Conservation (phyloP, 2,888 invertebrate species). For the Drosophila macrospina region DNA sequence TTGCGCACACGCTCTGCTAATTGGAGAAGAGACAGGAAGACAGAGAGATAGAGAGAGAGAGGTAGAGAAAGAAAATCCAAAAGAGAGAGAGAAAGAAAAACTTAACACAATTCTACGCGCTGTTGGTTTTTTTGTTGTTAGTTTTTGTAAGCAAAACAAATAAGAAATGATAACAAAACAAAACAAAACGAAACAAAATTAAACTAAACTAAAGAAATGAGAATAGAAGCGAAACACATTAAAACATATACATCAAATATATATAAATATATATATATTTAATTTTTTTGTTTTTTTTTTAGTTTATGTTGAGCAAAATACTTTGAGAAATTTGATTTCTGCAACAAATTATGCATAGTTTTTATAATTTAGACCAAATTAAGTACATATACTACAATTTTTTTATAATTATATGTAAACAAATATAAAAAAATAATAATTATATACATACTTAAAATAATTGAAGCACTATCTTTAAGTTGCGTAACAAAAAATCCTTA, state of each 20-base stretch:
- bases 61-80: conserved; percentile 24
- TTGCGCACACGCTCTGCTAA: conserved; percentile 42
- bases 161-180: conserved; percentile 2
- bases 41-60: conserved; percentile 14
- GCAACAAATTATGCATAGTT: conserved; percentile 47
- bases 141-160: conserved; percentile 64
- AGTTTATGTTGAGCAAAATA: conserved; percentile 57
- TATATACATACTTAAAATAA: conserved; percentile 11
- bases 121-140: conserved; percentile 74
- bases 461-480: conserved; percentile 37
- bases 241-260: conserved; percentile 12
- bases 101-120: conserved; percentile 57
- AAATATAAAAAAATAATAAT: conserved; percentile 13
- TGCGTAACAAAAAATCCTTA: conserved; percentile 43
- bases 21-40: conserved; percentile 22
- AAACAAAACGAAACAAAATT: conserved; percentile 12
- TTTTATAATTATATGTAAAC: conserved; percentile 20
- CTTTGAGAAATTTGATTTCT: conserved; percentile 67
- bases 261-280: too few relatives aligned
- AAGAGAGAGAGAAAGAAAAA: conserved; percentile 24
- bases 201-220: conserved; percentile 4
- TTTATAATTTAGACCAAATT: conserved; percentile 57
- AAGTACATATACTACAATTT: conserved; percentile 55
- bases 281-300: conserved; percentile 27
- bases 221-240: conserved; percentile 15